These are phyloP conservation scores for Hylyphantes graminicola DNA, from an alignment of 1,140 invertebrate species.

Conservation along the genomic window DNA sequence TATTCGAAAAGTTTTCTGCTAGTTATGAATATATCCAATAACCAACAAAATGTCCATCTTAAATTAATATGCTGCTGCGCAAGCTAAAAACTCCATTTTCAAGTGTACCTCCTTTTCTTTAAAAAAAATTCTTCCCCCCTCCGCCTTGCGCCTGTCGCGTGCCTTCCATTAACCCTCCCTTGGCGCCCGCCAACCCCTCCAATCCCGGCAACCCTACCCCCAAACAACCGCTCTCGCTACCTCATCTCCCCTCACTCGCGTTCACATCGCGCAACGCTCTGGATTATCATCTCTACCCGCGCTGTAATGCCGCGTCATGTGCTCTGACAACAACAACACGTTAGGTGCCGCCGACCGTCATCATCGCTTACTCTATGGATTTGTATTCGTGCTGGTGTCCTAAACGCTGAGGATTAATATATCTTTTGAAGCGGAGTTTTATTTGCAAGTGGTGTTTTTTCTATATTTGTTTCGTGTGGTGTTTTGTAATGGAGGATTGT, in stretches of 20 bases:
- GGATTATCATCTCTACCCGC: slow-evolving; percentile 15
- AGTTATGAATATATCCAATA: too few relatives aligned
- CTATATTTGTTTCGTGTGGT: slow-evolving; percentile 12
- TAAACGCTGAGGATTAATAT: slow-evolving; percentile 35
- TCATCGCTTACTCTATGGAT: not conserved
- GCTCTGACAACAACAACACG: not conserved
- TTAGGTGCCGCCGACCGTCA: not conserved
- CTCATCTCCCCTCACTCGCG: slow-evolving; percentile 16
- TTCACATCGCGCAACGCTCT: not conserved
- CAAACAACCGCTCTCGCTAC: not conserved
- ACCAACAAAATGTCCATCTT: too few relatives aligned
- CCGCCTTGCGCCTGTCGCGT: not conserved
- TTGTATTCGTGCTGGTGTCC: slow-evolving; percentile 11
- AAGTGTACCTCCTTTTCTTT: too few relatives aligned
- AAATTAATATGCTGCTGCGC: too few relatives aligned
- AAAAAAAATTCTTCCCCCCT: not conserved
- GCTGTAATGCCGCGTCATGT: slow-evolving; percentile 17
- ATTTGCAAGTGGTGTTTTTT: not conserved
- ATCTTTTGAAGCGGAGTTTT: not conserved
- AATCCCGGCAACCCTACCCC: slow-evolving; percentile 8
- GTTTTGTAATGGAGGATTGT: slow-evolving; percentile 29
- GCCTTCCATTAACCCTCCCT: not conserved
- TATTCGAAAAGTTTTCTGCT: too few relatives aligned
- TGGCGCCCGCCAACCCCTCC: slow-evolving; percentile 37
- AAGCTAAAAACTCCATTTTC: too few relatives aligned